These are phyloP conservation scores for Orchesella flavescens DNA, from an alignment of 2,888 invertebrate species.

Conservation along the genomic window DNA sequence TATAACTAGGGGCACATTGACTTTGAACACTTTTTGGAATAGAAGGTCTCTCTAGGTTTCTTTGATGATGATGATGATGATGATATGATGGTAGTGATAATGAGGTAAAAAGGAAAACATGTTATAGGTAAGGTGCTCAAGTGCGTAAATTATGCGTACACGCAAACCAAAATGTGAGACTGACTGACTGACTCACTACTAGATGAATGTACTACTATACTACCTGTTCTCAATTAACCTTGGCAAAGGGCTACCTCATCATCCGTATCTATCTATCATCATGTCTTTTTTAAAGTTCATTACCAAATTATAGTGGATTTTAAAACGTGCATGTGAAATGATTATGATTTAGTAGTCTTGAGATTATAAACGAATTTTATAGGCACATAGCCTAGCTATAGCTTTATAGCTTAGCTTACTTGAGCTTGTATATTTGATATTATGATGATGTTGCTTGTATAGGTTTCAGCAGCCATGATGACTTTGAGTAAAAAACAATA, in stretches of 20 bases:
- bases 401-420: background rate
- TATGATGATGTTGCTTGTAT: slow-evolving; percentile 17
- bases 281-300: slow-evolving; percentile 52
- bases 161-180: slow-evolving; percentile 16
- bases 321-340: too few relatives aligned
- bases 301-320: slow-evolving; percentile 41
- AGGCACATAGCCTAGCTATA: background rate
- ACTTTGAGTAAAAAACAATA: background rate
- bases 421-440: slow-evolving; percentile 1
- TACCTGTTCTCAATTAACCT: slow-evolving; percentile 57
- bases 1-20: slow-evolving; percentile 22
- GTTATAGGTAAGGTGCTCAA: slow-evolving; percentile 3
- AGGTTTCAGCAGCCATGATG: background rate
- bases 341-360: too few relatives aligned
- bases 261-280: background rate
- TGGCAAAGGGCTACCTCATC: slow-evolving; percentile 46
- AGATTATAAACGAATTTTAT: too few relatives aligned
- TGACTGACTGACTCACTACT: slow-evolving; percentile 5
- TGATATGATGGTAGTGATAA: too few relatives aligned
- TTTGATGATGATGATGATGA: too few relatives aligned
- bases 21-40: slow-evolving; percentile 35
- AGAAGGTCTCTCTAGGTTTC: slow-evolving; percentile 28
- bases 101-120: slow-evolving; percentile 9
- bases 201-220: too few relatives aligned
- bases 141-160: slow-evolving; percentile 19